A percentile compares a stretch with the other conserved stretches of the same genome.
phyloP scores from a whole-genome alignment of 2,113 vertebrate genomes.

The Rattus norvegicus region DNA sequence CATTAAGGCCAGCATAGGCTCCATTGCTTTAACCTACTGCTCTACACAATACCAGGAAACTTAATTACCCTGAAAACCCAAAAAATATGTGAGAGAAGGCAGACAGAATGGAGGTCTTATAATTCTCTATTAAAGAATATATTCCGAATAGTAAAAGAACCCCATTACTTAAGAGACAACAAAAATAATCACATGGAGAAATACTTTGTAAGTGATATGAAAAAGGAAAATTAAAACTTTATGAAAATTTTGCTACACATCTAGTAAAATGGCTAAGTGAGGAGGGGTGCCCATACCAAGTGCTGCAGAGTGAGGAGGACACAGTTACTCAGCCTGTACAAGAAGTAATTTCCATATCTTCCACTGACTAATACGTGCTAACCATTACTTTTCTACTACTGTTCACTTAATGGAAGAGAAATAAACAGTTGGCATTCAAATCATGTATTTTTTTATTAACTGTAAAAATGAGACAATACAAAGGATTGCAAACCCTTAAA shows the following conservation, averaged over 20 bases:
- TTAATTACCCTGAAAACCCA: not conserved
- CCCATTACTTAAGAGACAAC: not conserved
- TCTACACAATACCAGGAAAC: not conserved
- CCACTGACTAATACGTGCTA: not conserved
- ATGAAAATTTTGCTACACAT: not conserved
- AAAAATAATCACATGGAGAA: not conserved
- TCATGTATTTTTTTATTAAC: not conserved
- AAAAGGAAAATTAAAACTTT: not conserved
- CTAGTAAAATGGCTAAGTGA: not conserved
- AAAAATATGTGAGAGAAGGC: not conserved
- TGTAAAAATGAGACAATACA: not conserved
- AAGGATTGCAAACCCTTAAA: not conserved
- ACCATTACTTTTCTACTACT: not conserved
- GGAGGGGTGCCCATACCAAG: too few relatives aligned
- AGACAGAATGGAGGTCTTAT: not conserved
- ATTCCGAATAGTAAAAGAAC: not conserved
- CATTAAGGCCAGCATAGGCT: not conserved
- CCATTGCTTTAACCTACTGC: not conserved
- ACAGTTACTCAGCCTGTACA: not conserved
- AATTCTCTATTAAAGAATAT: not conserved
- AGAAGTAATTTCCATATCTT: not conserved
- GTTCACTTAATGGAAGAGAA: not conserved
- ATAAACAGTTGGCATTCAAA: not conserved
- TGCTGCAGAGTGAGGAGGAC: not conserved
- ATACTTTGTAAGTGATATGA: not conserved